A percentile compares a stretch with the other conserved stretches of the same genome.
phyloP scores from a whole-genome alignment of 1,140 invertebrate genomes.

The Trichonephila inaurata region DNA sequence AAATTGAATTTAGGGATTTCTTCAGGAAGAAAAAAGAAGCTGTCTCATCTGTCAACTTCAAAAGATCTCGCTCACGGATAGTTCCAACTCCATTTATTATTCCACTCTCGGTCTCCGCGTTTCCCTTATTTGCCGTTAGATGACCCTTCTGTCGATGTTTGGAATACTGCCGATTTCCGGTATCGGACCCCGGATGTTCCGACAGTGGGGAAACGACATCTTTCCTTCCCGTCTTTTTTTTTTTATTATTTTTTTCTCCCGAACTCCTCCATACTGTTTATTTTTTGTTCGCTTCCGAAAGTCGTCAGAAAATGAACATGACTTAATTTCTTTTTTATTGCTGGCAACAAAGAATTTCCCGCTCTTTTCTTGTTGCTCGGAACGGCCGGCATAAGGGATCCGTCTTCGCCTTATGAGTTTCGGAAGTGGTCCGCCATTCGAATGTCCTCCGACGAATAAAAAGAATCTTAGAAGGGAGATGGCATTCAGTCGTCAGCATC shows the following conservation, averaged over 20 bases:
- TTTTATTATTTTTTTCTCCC: background rate
- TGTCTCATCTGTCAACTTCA: slow-evolving; percentile 2
- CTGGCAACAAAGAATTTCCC: background rate
- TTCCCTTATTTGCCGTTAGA: slow-evolving; percentile 43
- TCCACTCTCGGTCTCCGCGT: background rate
- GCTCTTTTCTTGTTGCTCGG: background rate
- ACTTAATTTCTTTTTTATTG: slow-evolving; percentile 66
- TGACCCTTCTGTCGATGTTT: background rate
- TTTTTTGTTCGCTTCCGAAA: slow-evolving; percentile 51
- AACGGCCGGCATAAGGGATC: background rate
- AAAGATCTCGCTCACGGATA: background rate
- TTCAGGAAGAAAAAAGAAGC: slow-evolving; percentile 42
- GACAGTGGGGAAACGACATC: slow-evolving; percentile 57
- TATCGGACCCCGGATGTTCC: slow-evolving; percentile 48
- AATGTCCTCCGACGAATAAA: background rate
- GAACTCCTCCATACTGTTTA: background rate
- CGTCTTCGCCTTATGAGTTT: background rate
- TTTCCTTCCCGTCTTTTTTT: slow-evolving; percentile 1
- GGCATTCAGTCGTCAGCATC: background rate
- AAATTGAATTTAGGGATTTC: slow-evolving; percentile 22
- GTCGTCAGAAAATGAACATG: slow-evolving; percentile 48
- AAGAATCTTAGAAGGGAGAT: background rate
- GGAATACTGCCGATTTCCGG: slow-evolving; percentile 41
- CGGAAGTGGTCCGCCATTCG: background rate
- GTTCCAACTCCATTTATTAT: background rate